Evolutionary conservation across 2,797 vertebrate species (phyloP), one percentile per base, ranked within the genome.

Genomic region (Chloroceryle inda): DNA sequence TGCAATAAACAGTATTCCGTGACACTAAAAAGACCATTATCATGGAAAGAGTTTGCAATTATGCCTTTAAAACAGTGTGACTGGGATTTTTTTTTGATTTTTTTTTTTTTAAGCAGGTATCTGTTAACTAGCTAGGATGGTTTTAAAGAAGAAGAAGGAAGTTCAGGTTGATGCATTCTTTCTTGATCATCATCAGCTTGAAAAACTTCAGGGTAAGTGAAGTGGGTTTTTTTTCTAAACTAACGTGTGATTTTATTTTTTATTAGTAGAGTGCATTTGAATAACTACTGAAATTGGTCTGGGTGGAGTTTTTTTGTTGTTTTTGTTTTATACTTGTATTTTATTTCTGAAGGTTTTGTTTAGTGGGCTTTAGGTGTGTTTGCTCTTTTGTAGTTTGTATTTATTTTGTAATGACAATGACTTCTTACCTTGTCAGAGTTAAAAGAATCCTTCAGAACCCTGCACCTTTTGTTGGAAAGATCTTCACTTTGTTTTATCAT

Each of bases 131-230:
- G 23, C 55, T 69, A 94, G 98, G 92, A 99, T 99, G 99, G 99
- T 99, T 97, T 96, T 98, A 67, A 99, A 99, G 98, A 99, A 99
- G 98, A 99, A 97, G 90, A 98, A 98, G 93, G 98, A 98, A 42
- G 75, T 97, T 31, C 98, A 98, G 72, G 98, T 99, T 45, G 98
- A 98, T 93, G 98, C 98, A 31, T 93, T 99, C 91, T 95, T 96
- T 17, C 72, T 99, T 95, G 97, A 98, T 89, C 96, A 96, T 19
- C 97, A 97, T 37, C 98, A 98, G 50, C 94, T 99, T 58, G 97
- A 98, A 88, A 97, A 92, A 40, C 98, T 99, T 85, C 97, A 93
- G 76, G 97, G 99, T 99, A 98, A 97, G 98, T 95, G 3, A 3
- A 2, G 5, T 58, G 2, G 37, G 8, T 37, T 86, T 71, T 63